Percentiles rank a stretch among this genome's conserved stretches.
These are phyloP conservation scores for Drosophila bifasciata DNA, from an alignment of 1,140 invertebrate species.

Conservation along the genomic window DNA sequence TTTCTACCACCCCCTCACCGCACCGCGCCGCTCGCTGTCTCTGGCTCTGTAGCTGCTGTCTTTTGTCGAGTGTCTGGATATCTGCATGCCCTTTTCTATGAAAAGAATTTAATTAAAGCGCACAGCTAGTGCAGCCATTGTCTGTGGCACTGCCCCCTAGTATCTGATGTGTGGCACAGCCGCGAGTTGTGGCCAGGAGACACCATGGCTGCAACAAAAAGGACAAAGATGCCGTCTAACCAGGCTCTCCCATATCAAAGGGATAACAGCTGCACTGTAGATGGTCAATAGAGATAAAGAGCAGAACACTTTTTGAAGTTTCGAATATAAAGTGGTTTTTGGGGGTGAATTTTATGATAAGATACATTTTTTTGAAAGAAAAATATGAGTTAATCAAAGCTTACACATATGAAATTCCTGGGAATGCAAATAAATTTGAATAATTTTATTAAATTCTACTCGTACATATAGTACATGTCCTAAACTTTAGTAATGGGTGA, in stretches of 20 bases:
- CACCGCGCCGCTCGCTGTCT: constrained; percentile 22
- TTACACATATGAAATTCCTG: too few relatives aligned
- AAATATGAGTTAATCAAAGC: too few relatives aligned
- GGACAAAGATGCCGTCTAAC: constrained; percentile 67
- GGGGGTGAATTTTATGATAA: too few relatives aligned
- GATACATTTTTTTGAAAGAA: too few relatives aligned
- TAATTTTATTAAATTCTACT: too few relatives aligned
- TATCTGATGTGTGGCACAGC: constrained; percentile 34
- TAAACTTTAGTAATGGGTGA: too few relatives aligned
- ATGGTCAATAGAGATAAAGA: too few relatives aligned
- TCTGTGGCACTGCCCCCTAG: constrained; percentile 25
- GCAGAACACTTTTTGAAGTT: too few relatives aligned
- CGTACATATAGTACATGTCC: too few relatives aligned
- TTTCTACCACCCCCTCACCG: neutral
- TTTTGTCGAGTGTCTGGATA: constrained; percentile 47
- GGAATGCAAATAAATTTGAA: too few relatives aligned
- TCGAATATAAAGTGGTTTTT: too few relatives aligned
- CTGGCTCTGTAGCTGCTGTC: constrained; percentile 30
- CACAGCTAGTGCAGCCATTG: constrained; percentile 45
- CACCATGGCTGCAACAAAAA: constrained; percentile 34
- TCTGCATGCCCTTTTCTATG: constrained; percentile 60
- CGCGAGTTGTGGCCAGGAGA: neutral
- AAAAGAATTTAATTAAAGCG: constrained; percentile 79
- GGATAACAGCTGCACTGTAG: too few relatives aligned
- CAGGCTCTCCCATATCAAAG: constrained; percentile 14